Percentiles rank a stretch among this genome's conserved stretches.
Evolutionary conservation across 2,888 invertebrate genomes (phyloP).

Genomic region (Mimas tiliae): DNA sequence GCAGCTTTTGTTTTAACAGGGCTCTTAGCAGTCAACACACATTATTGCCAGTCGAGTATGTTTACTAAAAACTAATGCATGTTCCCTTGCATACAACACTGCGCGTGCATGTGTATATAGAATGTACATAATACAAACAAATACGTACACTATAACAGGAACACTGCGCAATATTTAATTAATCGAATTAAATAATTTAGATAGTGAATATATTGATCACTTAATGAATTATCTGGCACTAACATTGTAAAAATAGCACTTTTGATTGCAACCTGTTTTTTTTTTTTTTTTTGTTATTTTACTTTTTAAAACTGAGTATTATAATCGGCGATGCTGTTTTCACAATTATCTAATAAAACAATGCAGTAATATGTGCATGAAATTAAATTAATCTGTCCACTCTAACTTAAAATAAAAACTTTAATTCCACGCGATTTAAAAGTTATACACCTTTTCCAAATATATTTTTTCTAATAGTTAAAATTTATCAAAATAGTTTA

Average conservation of each 20-base stretch:
- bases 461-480: conserved; percentile 60
- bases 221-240: conserved; percentile 40
- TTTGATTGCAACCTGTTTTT: conserved; percentile 2
- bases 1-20: conserved; percentile 83
- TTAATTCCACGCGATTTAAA: conserved; percentile 26
- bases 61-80: conserved; percentile 82
- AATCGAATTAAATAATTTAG: conserved; percentile 46
- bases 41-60: conserved; percentile 85
- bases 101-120: conserved; percentile 80
- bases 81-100: conserved; percentile 76
- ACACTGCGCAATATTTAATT: conserved; percentile 56
- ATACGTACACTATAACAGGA: conserved; percentile 63
- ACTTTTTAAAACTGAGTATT: not conserved
- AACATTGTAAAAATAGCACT: conserved; percentile 13
- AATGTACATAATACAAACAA: conserved; percentile 64
- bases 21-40: conserved; percentile 85
- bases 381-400: conserved; percentile 64
- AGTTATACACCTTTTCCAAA: conserved; percentile 57
- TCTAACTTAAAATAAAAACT: conserved; percentile 46
- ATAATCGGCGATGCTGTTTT: not conserved
- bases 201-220: conserved; percentile 52
- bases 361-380: conserved; percentile 51
- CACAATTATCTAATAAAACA: no score
- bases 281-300: no score
- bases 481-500: conserved; percentile 67